Percentiles rank a stretch among this genome's conserved stretches.
phyloP scores from a whole-genome alignment of 2,888 invertebrate genomes.

The Mycalesis mineus region DNA sequence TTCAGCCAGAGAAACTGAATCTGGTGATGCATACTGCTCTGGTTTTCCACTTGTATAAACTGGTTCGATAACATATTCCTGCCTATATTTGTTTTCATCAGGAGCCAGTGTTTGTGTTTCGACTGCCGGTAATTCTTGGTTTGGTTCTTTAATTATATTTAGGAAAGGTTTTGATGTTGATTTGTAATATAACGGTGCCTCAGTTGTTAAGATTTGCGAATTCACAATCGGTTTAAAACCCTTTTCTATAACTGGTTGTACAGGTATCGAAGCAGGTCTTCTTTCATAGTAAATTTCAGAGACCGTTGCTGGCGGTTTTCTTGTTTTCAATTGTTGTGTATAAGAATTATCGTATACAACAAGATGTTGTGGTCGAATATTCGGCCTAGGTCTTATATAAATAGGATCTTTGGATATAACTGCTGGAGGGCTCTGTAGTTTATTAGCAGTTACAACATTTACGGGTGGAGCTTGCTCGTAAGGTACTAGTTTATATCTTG shows the following conservation, averaged over 20 bases:
- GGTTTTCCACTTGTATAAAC: conserved; percentile 33
- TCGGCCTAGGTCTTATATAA: conserved; percentile 55
- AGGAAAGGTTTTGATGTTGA: conserved; percentile 22
- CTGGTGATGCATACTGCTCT: conserved; percentile 38
- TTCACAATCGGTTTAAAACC: conserved; percentile 63
- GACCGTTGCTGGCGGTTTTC: conserved; percentile 47
- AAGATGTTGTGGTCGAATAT: conserved; percentile 39
- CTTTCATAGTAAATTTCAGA: conserved; percentile 67
- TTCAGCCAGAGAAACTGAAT: conserved; percentile 58
- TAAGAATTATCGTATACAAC: conserved; percentile 43
- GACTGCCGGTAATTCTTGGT: conserved; percentile 35
- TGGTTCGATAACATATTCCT: conserved; percentile 53
- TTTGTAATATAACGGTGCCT: conserved; percentile 44
- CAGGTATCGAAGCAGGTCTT: conserved; percentile 38
- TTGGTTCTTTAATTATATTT: conserved; percentile 41
- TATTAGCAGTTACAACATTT: conserved; percentile 40
- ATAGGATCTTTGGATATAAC: conserved; percentile 50
- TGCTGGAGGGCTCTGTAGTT: conserved; percentile 43
- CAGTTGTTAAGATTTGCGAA: conserved; percentile 40
- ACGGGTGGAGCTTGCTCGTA: conserved; percentile 72
- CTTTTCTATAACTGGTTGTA: conserved; percentile 52
- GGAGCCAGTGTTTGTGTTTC: conserved; percentile 38
- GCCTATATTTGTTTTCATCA: conserved; percentile 36
- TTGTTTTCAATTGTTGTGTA: conserved; percentile 37
- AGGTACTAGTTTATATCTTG: conserved; percentile 69